A percentile compares a stretch with the other conserved stretches of the same genome.
Evolutionary conservation across 2,113 vertebrate genomes (phyloP).

Genomic region (Pristiophorus japonicus): DNA sequence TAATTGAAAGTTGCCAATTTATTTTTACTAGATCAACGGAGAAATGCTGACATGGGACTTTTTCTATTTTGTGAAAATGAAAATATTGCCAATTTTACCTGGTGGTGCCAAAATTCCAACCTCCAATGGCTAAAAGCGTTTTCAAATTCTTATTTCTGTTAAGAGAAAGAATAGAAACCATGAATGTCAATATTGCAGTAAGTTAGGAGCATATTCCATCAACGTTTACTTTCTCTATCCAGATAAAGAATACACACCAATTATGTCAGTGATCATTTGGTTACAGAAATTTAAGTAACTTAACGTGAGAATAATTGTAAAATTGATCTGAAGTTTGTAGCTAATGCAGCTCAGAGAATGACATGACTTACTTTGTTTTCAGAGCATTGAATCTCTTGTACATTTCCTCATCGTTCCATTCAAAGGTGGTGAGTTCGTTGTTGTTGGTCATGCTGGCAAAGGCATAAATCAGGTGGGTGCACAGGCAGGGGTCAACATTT

Average conservation of each 20-base stretch:
- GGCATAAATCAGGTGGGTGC: constrained; percentile 58
- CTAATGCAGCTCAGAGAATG: not conserved
- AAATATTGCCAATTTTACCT: constrained; percentile 49
- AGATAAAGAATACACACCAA: not conserved
- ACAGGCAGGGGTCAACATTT: constrained; percentile 57
- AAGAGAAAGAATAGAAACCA: not conserved
- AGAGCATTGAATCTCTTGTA: constrained; percentile 55
- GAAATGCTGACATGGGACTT: not conserved
- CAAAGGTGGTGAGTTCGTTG: constrained; percentile 47
- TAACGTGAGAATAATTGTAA: not conserved
- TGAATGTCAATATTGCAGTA: not conserved
- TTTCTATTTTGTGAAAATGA: not conserved
- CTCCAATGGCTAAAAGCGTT: constrained; percentile 57
- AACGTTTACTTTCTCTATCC: not conserved
- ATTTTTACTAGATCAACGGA: not conserved
- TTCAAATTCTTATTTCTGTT: constrained; percentile 58
- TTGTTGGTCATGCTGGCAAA: constrained; percentile 57
- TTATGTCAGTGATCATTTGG: not conserved
- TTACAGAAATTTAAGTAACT: not conserved
- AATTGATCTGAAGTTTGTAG: not conserved
- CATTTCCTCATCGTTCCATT: constrained; percentile 56
- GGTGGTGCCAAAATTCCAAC: constrained; percentile 58
- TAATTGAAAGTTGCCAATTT: not conserved
- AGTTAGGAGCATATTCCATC: not conserved
- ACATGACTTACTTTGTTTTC: constrained; percentile 52